phyloP scores from a whole-genome alignment of 2,888 invertebrate genomes.

The Drosophila leonis region DNA sequence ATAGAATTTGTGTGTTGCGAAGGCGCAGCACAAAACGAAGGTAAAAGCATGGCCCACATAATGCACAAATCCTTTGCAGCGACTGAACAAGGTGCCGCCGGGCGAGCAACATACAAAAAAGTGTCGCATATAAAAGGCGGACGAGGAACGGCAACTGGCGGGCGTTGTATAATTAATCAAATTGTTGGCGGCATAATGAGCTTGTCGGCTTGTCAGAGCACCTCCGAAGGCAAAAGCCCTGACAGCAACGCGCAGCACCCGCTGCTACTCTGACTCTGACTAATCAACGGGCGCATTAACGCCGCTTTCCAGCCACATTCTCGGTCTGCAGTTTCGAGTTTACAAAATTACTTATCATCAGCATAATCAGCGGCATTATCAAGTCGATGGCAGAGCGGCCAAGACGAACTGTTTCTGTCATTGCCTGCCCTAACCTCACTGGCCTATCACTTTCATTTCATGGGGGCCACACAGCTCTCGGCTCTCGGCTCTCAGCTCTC shows the following conservation, averaged over 20 bases:
- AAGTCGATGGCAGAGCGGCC: constrained; percentile 20
- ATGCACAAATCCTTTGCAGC: constrained; percentile 54
- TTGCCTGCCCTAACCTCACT: constrained; percentile 16
- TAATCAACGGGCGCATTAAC: constrained; percentile 76
- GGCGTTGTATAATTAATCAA: constrained; percentile 69
- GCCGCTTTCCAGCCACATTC: constrained; percentile 57
- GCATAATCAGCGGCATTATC: constrained; percentile 79
- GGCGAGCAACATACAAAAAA: constrained; percentile 15
- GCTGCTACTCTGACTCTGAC: constrained; percentile 25
- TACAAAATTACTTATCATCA: constrained; percentile 79
- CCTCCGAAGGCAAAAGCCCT: constrained; percentile 12
- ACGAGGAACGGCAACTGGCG: constrained; percentile 26
- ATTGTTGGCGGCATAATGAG: constrained; percentile 77
- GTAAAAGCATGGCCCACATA: constrained; percentile 11
- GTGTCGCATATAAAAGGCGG: constrained; percentile 28
- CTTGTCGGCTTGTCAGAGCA: constrained; percentile 58
- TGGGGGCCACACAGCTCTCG: neutral
- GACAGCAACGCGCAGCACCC: neutral
- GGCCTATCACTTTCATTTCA: constrained; percentile 43
- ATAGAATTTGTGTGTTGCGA: constrained; percentile 66
- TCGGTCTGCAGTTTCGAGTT: constrained; percentile 70
- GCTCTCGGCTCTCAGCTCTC: neutral
- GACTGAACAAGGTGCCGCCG: constrained; percentile 3
- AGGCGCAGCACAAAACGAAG: constrained; percentile 46
- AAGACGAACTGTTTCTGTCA: constrained; percentile 16